Evolutionary conservation across 2,888 invertebrate genomes (phyloP).

Genomic region (Eumacrocentrus americanus): DNA sequence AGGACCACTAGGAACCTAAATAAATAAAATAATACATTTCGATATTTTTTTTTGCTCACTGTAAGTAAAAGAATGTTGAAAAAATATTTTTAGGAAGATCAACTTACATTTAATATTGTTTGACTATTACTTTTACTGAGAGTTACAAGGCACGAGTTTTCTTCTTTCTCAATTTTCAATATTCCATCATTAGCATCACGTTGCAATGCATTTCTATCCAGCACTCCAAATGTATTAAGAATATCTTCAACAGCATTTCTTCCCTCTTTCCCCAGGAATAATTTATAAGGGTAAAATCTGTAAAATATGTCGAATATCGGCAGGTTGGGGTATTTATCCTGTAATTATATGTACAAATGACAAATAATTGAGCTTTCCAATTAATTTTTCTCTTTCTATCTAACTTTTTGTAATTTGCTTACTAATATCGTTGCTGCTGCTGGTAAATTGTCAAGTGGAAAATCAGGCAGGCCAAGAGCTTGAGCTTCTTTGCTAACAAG

Average conservation of each 20-base stretch:
- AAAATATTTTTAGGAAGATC: no score
- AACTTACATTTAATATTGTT: slow-evolving; percentile 42
- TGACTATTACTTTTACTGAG: slow-evolving; percentile 61
- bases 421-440: slow-evolving; percentile 74
- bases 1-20: slow-evolving; percentile 54
- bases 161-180: slow-evolving; percentile 48
- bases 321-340: slow-evolving; percentile 75
- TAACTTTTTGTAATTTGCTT: slow-evolving; percentile 12
- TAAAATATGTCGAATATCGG: slow-evolving; percentile 74
- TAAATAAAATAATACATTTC: no score
- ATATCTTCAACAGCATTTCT: slow-evolving; percentile 74
- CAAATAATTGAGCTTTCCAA: no score
- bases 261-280: slow-evolving; percentile 80
- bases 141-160: slow-evolving; percentile 60
- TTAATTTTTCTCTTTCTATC: not conserved
- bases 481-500: slow-evolving; percentile 77
- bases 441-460: slow-evolving; percentile 82
- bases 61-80: no score
- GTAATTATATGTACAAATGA: slow-evolving; percentile 46
- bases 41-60: no score
- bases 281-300: slow-evolving; percentile 82
- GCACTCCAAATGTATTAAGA: slow-evolving; percentile 69
- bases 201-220: slow-evolving; percentile 27
- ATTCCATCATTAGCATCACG: slow-evolving; percentile 34
- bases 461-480: slow-evolving; percentile 81